Evolutionary conservation across 2,888 invertebrate species (phyloP).

Genomic region (Tortricodes alternella): DNA sequence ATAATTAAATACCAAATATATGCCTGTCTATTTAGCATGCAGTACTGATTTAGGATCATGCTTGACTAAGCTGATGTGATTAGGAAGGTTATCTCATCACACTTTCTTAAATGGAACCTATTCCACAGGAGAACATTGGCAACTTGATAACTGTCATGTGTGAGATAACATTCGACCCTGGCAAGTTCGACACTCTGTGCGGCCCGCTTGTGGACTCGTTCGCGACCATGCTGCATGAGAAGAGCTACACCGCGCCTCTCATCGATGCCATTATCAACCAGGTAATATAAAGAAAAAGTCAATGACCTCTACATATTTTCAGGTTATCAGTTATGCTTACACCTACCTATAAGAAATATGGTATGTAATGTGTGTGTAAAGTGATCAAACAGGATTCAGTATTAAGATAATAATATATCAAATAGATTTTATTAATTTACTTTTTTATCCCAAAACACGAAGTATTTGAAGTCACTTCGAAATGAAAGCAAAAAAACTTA

Average conservation of each 20-base stretch:
- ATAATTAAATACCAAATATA: too few relatives aligned
- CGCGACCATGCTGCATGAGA: constrained; percentile 85
- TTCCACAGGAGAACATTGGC: constrained; percentile 71
- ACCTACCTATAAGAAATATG: background rate
- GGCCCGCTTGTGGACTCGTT: constrained; percentile 87
- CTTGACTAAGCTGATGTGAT: too few relatives aligned
- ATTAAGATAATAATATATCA: too few relatives aligned
- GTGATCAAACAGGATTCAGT: too few relatives aligned
- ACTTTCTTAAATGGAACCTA: background rate
- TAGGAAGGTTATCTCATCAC: too few relatives aligned
- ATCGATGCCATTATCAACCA: constrained; percentile 87
- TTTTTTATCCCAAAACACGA: too few relatives aligned
- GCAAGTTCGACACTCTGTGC: constrained; percentile 88
- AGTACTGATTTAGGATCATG: too few relatives aligned
- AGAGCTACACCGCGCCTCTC: constrained; percentile 83
- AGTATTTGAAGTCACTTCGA: too few relatives aligned
- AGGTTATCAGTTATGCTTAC: background rate
- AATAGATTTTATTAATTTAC: too few relatives aligned
- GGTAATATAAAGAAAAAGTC: constrained; percentile 55
- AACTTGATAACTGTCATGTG: constrained; percentile 88
- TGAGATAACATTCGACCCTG: constrained; percentile 90
- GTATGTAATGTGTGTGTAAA: too few relatives aligned
- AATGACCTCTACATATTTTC: background rate
- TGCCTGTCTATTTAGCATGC: too few relatives aligned
- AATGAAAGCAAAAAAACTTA: too few relatives aligned